A percentile compares a stretch with the other conserved stretches of the same genome.
phyloP scores from a whole-genome alignment of 2,888 invertebrate species.

The Scaptomyza flava region DNA sequence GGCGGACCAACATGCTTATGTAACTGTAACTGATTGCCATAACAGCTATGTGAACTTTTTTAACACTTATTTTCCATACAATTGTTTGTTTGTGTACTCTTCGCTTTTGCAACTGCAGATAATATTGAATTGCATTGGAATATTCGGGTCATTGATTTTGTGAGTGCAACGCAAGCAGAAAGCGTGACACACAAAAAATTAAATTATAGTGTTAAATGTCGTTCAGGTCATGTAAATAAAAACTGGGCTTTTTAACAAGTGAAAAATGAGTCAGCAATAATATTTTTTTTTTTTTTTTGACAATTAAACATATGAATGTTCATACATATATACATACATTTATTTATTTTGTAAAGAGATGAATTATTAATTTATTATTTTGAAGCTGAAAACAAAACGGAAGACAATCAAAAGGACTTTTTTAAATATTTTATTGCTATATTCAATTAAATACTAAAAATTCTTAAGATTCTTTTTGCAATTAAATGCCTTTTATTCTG shows the following conservation, averaged over 20 bases:
- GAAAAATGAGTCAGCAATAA: conserved; percentile 21
- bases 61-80: background rate
- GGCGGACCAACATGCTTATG: conserved; percentile 11
- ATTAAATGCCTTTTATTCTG: background rate
- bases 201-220: conserved; percentile 44
- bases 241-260: conserved; percentile 19
- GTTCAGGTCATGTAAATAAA: conserved; percentile 24
- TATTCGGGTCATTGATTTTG: conserved; percentile 57
- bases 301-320: background rate
- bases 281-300: background rate
- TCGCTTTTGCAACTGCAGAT: conserved; percentile 17
- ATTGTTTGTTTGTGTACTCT: background rate
- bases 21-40: conserved; percentile 28
- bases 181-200: conserved; percentile 4
- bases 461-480: background rate
- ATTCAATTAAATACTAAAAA: background rate
- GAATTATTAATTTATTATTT: background rate
- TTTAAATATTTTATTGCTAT: background rate
- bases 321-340: background rate
- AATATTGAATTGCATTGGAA: conserved; percentile 29
- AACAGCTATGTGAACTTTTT: conserved; percentile 8
- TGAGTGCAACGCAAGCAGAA: conserved; percentile 35
- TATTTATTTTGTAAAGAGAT: background rate
- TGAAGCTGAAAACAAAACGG: background rate
- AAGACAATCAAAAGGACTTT: background rate